A percentile compares a stretch with the other conserved stretches of the same genome.
phyloP scores from a whole-genome alignment of 2,113 vertebrate genomes.

The Heloderma charlesbogerti region DNA sequence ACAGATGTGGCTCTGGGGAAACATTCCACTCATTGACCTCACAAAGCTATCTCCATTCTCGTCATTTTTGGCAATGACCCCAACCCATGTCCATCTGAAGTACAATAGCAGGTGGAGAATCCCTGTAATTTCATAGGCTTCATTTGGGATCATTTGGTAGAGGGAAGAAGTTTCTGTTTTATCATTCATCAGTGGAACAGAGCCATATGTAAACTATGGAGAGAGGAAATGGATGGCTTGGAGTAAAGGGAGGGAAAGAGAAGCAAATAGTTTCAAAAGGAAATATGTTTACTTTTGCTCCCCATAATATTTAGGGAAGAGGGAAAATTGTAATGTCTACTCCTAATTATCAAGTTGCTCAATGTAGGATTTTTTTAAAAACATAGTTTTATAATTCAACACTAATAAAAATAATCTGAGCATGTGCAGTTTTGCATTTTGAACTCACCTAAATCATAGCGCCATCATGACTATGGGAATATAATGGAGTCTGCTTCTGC shows the following conservation, averaged over 20 bases:
- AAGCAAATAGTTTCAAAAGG: neutral
- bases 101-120: constrained; percentile 12
- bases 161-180: constrained; percentile 11
- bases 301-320: no score
- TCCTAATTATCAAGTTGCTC: no score
- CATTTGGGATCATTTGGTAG: constrained; percentile 10
- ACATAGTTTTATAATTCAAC: no score
- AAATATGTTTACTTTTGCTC: neutral
- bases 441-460: no score
- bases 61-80: constrained; percentile 6
- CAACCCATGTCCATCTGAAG: constrained; percentile 40
- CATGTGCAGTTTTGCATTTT: no score
- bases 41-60: constrained; percentile 4
- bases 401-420: no score
- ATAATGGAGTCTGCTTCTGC: no score
- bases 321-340: no score
- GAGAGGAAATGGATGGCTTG: neutral
- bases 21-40: neutral
- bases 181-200: constrained; percentile 1
- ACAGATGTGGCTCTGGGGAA: neutral
- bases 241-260: neutral
- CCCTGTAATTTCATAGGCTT: neutral
- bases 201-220: constrained; percentile 22
- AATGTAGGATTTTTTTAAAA: no score
- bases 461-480: no score